These are phyloP conservation scores for Oxygymnocypris stewartii DNA, from an alignment of 2,113 vertebrate genomes.

Conservation along the genomic window DNA sequence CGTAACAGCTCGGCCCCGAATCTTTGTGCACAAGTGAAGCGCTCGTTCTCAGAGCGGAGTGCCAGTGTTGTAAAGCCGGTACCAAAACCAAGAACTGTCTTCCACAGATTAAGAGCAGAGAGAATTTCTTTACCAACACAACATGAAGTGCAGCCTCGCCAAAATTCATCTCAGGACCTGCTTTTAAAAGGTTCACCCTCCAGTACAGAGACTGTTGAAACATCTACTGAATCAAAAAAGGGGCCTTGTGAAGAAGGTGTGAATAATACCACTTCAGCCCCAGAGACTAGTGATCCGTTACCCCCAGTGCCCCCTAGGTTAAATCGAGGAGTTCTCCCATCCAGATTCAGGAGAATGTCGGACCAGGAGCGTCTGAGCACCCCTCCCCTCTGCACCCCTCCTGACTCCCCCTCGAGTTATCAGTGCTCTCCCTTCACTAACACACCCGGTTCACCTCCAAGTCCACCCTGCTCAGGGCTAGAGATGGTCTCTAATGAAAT, in stretches of 20 bases:
- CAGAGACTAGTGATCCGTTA: slow-evolving; percentile 57
- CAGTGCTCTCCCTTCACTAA: slow-evolving; percentile 61
- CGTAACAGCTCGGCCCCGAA: slow-evolving; percentile 63
- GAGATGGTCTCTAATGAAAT: slow-evolving; percentile 89
- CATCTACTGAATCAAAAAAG: slow-evolving; percentile 23
- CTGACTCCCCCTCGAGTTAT: slow-evolving; percentile 49
- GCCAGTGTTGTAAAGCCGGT: slow-evolving; percentile 74
- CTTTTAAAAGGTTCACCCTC: slow-evolving; percentile 68
- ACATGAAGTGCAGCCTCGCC: neutral
- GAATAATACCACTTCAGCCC: slow-evolving; percentile 48
- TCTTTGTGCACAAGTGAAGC: slow-evolving; percentile 60
- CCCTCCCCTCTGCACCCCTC: slow-evolving; percentile 28
- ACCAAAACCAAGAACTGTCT: slow-evolving; percentile 92
- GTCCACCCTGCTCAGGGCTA: slow-evolving; percentile 64
- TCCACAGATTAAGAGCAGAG: slow-evolving; percentile 73
- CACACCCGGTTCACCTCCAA: slow-evolving; percentile 53
- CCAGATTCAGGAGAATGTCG: slow-evolving; percentile 48
- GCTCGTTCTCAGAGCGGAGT: slow-evolving; percentile 29
- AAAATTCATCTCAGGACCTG: slow-evolving; percentile 66
- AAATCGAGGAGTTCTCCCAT: slow-evolving; percentile 43
- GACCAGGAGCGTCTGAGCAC: neutral
- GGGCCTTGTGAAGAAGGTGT: slow-evolving; percentile 46
- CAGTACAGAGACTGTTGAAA: slow-evolving; percentile 44
- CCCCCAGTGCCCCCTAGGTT: slow-evolving; percentile 70
- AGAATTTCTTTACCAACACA: slow-evolving; percentile 49